Conservation (phyloP, 2,797 vertebrate genomes). For the Hypotaenidia okinawae region DNA sequence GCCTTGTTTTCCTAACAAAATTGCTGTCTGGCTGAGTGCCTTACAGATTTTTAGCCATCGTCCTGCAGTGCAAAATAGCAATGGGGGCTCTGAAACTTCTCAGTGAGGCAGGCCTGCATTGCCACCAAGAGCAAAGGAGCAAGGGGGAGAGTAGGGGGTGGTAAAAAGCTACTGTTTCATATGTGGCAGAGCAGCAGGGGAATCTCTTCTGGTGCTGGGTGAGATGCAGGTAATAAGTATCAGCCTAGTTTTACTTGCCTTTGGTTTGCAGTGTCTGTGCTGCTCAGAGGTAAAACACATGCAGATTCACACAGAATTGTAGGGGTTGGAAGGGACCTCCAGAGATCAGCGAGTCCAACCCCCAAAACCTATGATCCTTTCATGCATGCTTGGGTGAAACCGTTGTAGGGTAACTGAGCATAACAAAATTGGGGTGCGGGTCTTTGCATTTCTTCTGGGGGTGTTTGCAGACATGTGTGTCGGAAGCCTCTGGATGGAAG, state of each 20-base stretch:
- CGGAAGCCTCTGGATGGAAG: neutral
- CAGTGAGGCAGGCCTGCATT: neutral
- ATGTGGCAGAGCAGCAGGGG: neutral
- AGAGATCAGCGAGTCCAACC: no score
- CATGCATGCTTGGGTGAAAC: neutral
- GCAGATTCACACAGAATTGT: no score
- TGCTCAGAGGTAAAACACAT: neutral
- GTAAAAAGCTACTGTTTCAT: neutral
- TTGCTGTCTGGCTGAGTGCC: neutral
- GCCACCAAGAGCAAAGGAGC: neutral
- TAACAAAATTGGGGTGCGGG: rapidly evolving
- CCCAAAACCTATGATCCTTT: neutral
- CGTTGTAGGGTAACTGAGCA: rapidly evolving
- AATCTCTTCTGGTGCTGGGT: neutral
- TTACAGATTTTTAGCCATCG: neutral
- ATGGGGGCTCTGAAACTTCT: neutral
- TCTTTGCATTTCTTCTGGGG: neutral
- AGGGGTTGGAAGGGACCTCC: no score
- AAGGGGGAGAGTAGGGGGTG: neutral
- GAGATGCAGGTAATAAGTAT: neutral
- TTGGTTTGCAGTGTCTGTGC: neutral
- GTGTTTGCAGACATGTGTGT: neutral
- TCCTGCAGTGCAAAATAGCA: neutral
- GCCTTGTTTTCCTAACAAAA: neutral
- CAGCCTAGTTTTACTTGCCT: neutral